A percentile compares a stretch with the other conserved stretches of the same genome.
These are phyloP conservation scores for Nerophis ophidion DNA, from an alignment of 2,113 vertebrate species.

Conservation along the genomic window DNA sequence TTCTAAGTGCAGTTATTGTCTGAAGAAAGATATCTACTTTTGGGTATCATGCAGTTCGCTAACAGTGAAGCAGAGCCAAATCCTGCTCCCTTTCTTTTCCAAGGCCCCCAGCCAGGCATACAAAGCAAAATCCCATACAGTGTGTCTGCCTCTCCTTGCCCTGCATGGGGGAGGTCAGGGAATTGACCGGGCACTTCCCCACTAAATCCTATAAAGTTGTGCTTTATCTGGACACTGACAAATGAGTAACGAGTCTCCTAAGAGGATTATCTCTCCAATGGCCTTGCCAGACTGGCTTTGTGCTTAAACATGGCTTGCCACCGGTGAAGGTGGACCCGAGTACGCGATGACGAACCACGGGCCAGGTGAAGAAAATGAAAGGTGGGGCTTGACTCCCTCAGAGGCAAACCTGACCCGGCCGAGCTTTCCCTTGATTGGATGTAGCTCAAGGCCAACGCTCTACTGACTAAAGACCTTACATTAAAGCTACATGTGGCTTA, in stretches of 20 bases:
- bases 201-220: conserved; percentile 74
- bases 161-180: conserved; percentile 59
- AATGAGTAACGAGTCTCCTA: conserved; percentile 70
- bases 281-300: conserved; percentile 42
- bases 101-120: conserved; percentile 5
- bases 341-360: conserved; percentile 13
- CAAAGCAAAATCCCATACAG: conserved; percentile 19
- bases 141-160: conserved; percentile 5
- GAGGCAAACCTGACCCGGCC: conserved; percentile 34
- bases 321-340: conserved; percentile 16
- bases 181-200: conserved; percentile 62
- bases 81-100: conserved; percentile 19
- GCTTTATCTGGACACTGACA: conserved; percentile 80
- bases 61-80: conserved; percentile 20
- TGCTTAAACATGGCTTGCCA: conserved; percentile 26
- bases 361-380: conserved; percentile 15
- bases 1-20: background rate
- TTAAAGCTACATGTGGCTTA: conserved; percentile 13
- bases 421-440: conserved; percentile 25
- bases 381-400: conserved; percentile 15
- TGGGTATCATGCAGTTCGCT: conserved; percentile 7
- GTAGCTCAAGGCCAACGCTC: conserved; percentile 10
- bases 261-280: conserved; percentile 73
- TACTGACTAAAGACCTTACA: background rate
- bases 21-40: conserved; percentile 1